Percentiles rank a stretch among this genome's conserved stretches.
These are phyloP conservation scores for Elaphurus davidianus DNA, from an alignment of 2,113 vertebrate genomes.

Conservation along the genomic window DNA sequence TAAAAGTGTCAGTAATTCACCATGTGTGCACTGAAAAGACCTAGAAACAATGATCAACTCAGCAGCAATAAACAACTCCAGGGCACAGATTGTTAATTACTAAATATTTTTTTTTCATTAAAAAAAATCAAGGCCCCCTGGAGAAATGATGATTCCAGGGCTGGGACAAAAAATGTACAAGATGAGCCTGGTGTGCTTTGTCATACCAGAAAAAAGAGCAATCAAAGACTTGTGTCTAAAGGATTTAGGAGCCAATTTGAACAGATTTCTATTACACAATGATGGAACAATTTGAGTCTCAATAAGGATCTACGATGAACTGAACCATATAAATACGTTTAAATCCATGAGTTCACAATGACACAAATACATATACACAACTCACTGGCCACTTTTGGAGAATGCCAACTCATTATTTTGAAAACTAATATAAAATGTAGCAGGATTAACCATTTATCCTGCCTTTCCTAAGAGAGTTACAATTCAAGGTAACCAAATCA, in stretches of 20 bases:
- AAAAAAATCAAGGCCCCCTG: not conserved
- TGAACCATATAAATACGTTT: not conserved
- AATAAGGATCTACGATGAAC: not conserved
- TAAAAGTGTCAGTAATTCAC: not conserved
- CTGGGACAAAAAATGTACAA: not conserved
- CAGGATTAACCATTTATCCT: not conserved
- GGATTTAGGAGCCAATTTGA: not conserved
- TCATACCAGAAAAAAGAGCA: not conserved
- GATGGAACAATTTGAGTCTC: not conserved
- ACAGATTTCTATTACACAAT: not conserved
- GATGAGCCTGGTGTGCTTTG: not conserved
- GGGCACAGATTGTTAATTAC: not conserved
- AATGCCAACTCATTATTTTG: not conserved
- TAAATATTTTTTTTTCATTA: not conserved
- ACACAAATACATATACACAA: not conserved
- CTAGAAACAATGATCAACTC: not conserved
- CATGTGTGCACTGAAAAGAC: not conserved
- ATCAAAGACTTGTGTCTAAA: not conserved
- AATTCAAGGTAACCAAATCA: not conserved
- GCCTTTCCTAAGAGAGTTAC: not conserved
- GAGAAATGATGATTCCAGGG: not conserved
- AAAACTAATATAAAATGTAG: not conserved
- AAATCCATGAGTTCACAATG: not conserved
- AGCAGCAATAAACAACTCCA: not conserved
- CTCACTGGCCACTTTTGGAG: not conserved